Conservation (phyloP, 2,797 vertebrate species). For the Aselliscus stoliczkanus region DNA sequence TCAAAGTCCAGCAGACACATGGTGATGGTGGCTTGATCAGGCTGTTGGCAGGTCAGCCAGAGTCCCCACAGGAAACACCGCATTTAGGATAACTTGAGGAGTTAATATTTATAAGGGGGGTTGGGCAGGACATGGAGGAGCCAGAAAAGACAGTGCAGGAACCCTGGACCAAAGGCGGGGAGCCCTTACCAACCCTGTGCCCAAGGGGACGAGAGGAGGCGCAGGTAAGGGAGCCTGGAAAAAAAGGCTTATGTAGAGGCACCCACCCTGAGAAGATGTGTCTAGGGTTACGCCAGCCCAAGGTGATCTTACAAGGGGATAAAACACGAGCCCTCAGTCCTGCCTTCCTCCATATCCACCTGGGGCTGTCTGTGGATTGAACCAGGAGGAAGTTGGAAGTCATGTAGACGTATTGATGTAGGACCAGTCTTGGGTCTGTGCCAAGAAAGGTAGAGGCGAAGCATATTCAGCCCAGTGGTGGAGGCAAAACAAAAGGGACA, state of each 20-base stretch:
- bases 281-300: too few relatives aligned
- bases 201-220: background rate
- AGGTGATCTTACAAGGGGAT: background rate
- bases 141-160: background rate
- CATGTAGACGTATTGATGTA: background rate
- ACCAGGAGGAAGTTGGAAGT: background rate
- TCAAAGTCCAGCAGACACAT: background rate
- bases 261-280: fast-evolving
- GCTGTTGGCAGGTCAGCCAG: fast-evolving
- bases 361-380: fast-evolving
- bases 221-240: background rate
- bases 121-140: background rate
- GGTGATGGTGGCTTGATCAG: background rate
- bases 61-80: background rate
- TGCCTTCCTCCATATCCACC: background rate
- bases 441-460: background rate
- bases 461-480: fast-evolving
- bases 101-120: fast-evolving
- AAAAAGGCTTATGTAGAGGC: background rate
- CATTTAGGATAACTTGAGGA: background rate
- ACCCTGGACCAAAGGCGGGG: background rate
- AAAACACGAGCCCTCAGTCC: background rate
- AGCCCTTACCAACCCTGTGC: background rate
- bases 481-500: background rate
- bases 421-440: background rate